Conservation (phyloP, 1,140 invertebrate species). For the Aricia agestis region DNA sequence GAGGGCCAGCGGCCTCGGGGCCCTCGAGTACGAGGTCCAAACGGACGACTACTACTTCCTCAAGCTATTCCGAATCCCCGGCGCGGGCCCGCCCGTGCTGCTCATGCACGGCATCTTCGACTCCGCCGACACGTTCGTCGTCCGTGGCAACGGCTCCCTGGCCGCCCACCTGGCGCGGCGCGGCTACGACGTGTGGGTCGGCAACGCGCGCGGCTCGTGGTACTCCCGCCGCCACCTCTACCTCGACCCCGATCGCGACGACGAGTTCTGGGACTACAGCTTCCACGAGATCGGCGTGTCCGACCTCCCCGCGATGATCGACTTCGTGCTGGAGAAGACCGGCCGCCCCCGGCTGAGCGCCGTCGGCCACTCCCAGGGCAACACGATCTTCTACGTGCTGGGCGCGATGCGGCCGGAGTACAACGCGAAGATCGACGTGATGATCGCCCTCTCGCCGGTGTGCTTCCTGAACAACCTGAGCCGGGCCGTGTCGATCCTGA, state of each 20-base stretch:
- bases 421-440: conserved; percentile 73
- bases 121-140: conserved; percentile 80
- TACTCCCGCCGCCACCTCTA: conserved; percentile 79
- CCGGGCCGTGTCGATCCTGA: conserved; percentile 20
- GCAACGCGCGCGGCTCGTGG: conserved; percentile 81
- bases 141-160: conserved; percentile 72
- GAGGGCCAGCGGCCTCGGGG: conserved; percentile 70
- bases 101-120: conserved; percentile 84
- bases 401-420: conserved; percentile 78
- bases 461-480: conserved; percentile 50
- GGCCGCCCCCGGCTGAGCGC: conserved; percentile 65
- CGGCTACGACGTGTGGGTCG: conserved; percentile 84
- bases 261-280: conserved; percentile 78
- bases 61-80: conserved; percentile 79
- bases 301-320: conserved; percentile 81
- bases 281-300: conserved; percentile 79
- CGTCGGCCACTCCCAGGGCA: conserved; percentile 76
- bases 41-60: conserved; percentile 83
- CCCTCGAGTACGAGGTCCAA: conserved; percentile 69
- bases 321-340: conserved; percentile 77
- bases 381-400: conserved; percentile 78
- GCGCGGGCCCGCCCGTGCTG: conserved; percentile 67
- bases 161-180: conserved; percentile 49
- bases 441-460: conserved; percentile 80
- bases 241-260: conserved; percentile 61